Evolutionary conservation across 2,113 vertebrate genomes (phyloP).

Genomic region (Leuciscus idus): DNA sequence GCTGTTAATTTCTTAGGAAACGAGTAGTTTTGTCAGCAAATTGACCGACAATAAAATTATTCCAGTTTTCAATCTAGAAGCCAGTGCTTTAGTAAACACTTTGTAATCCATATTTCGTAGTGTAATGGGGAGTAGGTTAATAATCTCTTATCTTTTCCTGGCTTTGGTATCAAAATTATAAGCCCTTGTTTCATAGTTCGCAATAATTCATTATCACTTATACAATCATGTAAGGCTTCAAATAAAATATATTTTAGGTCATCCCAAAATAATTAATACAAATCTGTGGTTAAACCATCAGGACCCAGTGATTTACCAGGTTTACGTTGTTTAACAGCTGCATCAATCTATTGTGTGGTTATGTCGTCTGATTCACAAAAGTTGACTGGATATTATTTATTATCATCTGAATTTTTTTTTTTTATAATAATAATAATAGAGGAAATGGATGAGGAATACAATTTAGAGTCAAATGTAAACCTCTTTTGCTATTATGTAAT

Average conservation of each 20-base stretch:
- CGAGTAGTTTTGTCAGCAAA: no score
- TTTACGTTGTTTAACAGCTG: no score
- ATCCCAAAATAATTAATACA: neutral
- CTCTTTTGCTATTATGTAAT: no score
- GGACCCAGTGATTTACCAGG: no score
- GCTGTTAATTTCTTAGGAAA: neutral
- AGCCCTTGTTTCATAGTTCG: neutral
- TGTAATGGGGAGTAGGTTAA: neutral
- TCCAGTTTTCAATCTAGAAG: no score
- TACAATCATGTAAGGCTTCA: neutral
- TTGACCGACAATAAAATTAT: no score
- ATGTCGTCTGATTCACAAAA: no score
- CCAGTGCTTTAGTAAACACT: neutral
- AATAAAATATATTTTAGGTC: neutral
- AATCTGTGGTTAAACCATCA: neutral
- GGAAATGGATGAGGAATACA: neutral
- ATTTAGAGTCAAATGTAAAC: neutral
- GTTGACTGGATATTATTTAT: no score
- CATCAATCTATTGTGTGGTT: no score
- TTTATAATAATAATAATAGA: neutral
- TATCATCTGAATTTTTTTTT: no score
- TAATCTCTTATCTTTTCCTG: neutral
- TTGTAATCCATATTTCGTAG: neutral
- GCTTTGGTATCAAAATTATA: slow-evolving; percentile 6
- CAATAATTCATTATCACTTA: neutral